A percentile compares a stretch with the other conserved stretches of the same genome.
Conservation (phyloP, 2,113 vertebrate genomes). For the Hippocampus guttulatus region DNA sequence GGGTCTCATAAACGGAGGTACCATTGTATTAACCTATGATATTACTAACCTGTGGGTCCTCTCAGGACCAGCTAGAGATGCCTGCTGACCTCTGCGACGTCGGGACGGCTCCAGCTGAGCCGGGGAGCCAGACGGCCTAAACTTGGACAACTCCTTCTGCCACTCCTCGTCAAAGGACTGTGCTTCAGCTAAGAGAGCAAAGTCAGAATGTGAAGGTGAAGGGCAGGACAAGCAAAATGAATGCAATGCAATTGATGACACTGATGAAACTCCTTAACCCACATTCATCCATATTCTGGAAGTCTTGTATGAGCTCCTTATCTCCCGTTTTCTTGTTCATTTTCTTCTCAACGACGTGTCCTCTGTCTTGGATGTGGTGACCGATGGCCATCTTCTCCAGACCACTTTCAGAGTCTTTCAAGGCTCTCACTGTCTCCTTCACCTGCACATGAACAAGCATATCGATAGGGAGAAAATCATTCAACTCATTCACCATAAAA, state of each 20-base stretch:
- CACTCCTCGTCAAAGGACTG: conserved; percentile 85
- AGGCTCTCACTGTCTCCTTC: conserved; percentile 82
- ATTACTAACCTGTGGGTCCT: conserved; percentile 72
- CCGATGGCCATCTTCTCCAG: conserved; percentile 87
- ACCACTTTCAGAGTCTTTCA: conserved; percentile 89
- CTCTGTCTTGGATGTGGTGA: conserved; percentile 87
- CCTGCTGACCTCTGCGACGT: conserved; percentile 46
- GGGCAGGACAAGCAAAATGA: conserved; percentile 1
- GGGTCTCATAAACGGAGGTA: too few species aligned
- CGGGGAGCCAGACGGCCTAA: conserved; percentile 57
- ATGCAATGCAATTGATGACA: background rate
- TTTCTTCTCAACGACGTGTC: conserved; percentile 83
- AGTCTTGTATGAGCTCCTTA: conserved; percentile 88
- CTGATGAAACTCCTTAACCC: conserved; percentile 31
- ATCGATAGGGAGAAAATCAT: background rate
- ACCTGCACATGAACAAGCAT: conserved; percentile 64
- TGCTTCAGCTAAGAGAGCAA: conserved; percentile 77
- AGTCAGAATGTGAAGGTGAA: conserved; percentile 18
- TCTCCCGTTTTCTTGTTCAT: conserved; percentile 85
- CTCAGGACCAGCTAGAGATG: conserved; percentile 53
- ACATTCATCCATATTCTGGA: conserved; percentile 92
- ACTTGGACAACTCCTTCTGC: conserved; percentile 80
- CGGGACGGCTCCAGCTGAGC: conserved; percentile 58
- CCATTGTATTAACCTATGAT: background rate
- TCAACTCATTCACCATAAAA: background rate